Conservation (phyloP, 1,140 invertebrate species). For the Bilobella aurantiaca region DNA sequence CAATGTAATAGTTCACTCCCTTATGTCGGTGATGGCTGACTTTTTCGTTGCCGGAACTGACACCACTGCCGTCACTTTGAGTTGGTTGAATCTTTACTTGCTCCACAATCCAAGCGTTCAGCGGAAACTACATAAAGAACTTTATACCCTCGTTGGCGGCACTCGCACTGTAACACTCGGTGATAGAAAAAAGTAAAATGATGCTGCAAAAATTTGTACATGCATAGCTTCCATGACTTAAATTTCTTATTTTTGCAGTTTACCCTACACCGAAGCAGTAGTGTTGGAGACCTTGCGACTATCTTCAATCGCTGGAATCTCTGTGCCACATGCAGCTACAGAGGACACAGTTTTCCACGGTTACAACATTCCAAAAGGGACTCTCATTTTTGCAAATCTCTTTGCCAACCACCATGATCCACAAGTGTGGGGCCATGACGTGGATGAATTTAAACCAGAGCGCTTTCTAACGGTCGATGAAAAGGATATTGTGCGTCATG, state of each 20-base stretch:
- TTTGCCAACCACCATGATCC: not conserved
- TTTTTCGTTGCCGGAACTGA: not conserved
- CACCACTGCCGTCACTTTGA: not conserved
- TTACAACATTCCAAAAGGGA: slow-evolving; percentile 4
- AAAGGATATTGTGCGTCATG: not conserved
- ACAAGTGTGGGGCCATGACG: not conserved
- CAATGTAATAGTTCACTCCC: too few relatives aligned
- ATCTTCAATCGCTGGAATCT: not conserved
- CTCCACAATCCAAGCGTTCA: not conserved
- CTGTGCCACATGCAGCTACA: not conserved
- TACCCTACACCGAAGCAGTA: too few relatives aligned
- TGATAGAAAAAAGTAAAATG: not conserved
- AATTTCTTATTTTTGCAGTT: not conserved
- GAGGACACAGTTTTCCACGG: too few relatives aligned
- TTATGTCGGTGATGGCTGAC: not conserved
- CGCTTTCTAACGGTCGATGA: not conserved
- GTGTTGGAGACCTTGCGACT: too few relatives aligned
- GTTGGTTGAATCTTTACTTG: not conserved
- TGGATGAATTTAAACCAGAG: slow-evolving; percentile 3
- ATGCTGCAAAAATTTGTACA: not conserved
- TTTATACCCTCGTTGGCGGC: not conserved
- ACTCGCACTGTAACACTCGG: not conserved
- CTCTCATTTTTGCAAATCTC: slow-evolving; percentile 7
- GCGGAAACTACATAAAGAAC: not conserved
- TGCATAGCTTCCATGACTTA: not conserved